Evolutionary conservation across 2,888 invertebrate species (phyloP), one percentile per base, ranked within the genome.

Genomic region (Glaucopsyche alexis): DNA sequence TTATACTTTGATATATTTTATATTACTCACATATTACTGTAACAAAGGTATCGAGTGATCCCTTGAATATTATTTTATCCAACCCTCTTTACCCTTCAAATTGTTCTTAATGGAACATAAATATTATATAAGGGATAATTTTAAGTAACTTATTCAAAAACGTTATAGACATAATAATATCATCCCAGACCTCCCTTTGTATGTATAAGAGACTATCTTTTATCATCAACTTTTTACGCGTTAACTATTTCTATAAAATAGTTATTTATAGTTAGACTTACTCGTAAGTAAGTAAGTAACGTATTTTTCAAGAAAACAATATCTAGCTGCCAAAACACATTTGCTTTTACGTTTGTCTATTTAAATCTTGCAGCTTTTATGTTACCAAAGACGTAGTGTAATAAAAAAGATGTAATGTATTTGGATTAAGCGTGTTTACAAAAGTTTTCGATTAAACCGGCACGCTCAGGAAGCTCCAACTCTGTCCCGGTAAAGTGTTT

Each of bases 401-500:
- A 40, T 65, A 14, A 40, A 65, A 40, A 45, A 11, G 66, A 45
- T n/a, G 45, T 47, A 19, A 67, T 49, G 47, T 69, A 47, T 69
- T 69, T 69, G 69, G 19, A 49, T 14, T 47, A 49, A 69, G n/a
- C 60, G 64, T 72, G 64, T 81, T 80, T 81, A 81, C 82, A 81
- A 83, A 85, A 86, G 77, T 83, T 83, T 74, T 49, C 71, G 50
- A 71, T 64, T 42, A 74, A 71, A 71, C 55, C 65, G 72, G 73
- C 70, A 69, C 19, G 73, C 72, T n/a, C 72, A 19, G 65, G 55
- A 38, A n/a, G 29, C 19, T 65, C 74, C 73, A 80, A 86, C 79
- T 84, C 84, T 78, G 79, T 78, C 79, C 79, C 81, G 80, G 81
- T 81, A 80, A 80, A 83, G 81, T 82, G 79, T 83, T 81, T 74